A percentile compares a stretch with the other conserved stretches of the same genome.
Conservation (phyloP, 2,113 vertebrate species). For the Scolopax mira region DNA sequence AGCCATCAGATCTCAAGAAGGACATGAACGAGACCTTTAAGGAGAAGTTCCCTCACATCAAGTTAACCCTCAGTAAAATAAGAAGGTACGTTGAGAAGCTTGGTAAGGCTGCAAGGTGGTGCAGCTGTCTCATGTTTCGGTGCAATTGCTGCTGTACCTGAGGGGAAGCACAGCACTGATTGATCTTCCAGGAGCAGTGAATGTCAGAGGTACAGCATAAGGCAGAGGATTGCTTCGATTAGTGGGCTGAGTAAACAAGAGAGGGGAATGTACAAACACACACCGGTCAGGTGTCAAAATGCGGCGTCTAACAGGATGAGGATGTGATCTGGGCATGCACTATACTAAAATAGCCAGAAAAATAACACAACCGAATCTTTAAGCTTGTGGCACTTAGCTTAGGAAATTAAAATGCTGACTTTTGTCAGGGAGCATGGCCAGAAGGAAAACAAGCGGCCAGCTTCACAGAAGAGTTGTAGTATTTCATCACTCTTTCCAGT, state of each 20-base stretch:
- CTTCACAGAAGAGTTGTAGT: neutral
- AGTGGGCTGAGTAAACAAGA: neutral
- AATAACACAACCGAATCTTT: neutral
- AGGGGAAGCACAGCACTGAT: neutral
- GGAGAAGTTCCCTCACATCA: constrained; percentile 97
- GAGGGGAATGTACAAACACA: neutral
- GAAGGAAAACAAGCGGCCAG: neutral
- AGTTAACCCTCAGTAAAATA: constrained; percentile 97
- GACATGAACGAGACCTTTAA: constrained; percentile 99
- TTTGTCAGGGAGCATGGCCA: neutral
- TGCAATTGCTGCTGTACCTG: neutral
- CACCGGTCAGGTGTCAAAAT: neutral
- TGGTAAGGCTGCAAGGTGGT: fast-evolving
- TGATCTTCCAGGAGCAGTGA: neutral
- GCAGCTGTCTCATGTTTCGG: neutral
- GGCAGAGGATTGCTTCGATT: neutral
- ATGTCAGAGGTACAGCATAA: neutral
- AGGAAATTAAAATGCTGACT: neutral
- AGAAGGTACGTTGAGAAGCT: constrained; percentile 79
- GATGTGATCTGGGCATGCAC: neutral
- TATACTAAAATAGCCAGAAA: neutral
- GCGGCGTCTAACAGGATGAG: fast-evolving
- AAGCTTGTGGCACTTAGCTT: neutral
- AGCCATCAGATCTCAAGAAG: constrained; percentile 98
- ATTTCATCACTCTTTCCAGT: neutral